Evolutionary conservation across 2,797 vertebrate genomes (phyloP).

Genomic region (Siniperca obscura): DNA sequence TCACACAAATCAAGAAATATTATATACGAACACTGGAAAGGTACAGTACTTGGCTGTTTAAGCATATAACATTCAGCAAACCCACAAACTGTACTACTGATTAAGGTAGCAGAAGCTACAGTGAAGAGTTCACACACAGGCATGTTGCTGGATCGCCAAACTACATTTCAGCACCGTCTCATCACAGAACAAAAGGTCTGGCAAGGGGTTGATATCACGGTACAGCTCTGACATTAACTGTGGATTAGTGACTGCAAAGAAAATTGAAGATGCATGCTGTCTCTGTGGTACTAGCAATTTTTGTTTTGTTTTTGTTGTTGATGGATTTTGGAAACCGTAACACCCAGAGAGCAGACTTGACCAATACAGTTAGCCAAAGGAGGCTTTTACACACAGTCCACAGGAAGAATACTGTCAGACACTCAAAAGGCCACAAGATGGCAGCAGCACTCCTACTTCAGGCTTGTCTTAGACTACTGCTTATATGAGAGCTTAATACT

Average conservation of each 20-base stretch:
- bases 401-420: background rate
- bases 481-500: background rate
- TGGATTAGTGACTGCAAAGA: background rate
- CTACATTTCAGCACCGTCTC: background rate
- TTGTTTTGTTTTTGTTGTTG: background rate
- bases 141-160: background rate
- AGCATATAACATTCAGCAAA: background rate
- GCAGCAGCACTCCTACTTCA: conserved; percentile 26
- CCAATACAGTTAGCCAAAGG: background rate
- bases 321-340: background rate
- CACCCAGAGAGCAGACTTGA: background rate
- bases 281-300: background rate
- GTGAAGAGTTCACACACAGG: background rate
- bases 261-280: background rate
- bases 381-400: background rate
- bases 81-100: background rate
- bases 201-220: background rate
- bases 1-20: background rate
- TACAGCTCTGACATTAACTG: background rate
- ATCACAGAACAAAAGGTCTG: background rate
- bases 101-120: background rate
- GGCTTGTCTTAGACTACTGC: background rate
- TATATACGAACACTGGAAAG: background rate
- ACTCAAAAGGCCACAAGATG: conserved; percentile 29
- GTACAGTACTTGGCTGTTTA: background rate